These are phyloP conservation scores for Chelon auratus DNA, from an alignment of 2,797 vertebrate species.

Conservation along the genomic window DNA sequence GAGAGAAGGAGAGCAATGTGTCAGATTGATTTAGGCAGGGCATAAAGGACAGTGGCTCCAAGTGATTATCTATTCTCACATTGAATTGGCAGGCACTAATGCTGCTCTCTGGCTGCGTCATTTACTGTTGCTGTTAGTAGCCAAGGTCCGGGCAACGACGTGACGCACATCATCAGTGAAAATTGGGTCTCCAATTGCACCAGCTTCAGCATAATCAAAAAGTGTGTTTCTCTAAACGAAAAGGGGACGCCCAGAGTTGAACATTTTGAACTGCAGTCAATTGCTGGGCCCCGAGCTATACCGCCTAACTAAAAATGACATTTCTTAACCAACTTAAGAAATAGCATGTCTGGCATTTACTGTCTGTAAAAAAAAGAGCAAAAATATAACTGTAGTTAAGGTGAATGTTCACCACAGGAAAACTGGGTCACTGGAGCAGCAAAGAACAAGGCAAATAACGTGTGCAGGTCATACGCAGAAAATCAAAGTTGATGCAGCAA, in stretches of 20 bases:
- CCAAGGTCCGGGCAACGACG: neutral
- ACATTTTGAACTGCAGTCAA: slow-evolving; percentile 80
- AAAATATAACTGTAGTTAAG: neutral
- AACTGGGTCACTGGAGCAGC: slow-evolving; percentile 14
- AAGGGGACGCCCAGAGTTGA: slow-evolving; percentile 71
- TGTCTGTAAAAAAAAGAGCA: too few species aligned
- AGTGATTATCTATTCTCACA: slow-evolving; percentile 58
- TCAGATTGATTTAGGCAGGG: slow-evolving; percentile 30
- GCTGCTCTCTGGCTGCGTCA: slow-evolving; percentile 30
- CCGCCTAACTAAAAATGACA: slow-evolving; percentile 16
- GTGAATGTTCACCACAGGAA: slow-evolving; percentile 6
- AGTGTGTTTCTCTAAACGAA: neutral
- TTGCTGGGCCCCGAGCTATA: slow-evolving; percentile 77
- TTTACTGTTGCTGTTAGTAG: slow-evolving; percentile 26
- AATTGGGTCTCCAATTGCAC: neutral
- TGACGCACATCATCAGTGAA: slow-evolving; percentile 40
- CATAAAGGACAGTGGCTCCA: slow-evolving; percentile 20
- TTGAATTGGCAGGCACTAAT: slow-evolving; percentile 62
- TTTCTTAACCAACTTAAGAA: neutral
- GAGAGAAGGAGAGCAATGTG: slow-evolving; percentile 26
- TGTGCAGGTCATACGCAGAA: neutral
- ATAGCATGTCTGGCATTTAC: neutral
- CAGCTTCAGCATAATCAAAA: too few species aligned
- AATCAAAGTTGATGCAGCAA: neutral
- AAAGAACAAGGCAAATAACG: neutral